A percentile compares a stretch with the other conserved stretches of the same genome.
Evolutionary conservation across 2,797 vertebrate genomes (phyloP).

Genomic region (Eremophila alpestris): DNA sequence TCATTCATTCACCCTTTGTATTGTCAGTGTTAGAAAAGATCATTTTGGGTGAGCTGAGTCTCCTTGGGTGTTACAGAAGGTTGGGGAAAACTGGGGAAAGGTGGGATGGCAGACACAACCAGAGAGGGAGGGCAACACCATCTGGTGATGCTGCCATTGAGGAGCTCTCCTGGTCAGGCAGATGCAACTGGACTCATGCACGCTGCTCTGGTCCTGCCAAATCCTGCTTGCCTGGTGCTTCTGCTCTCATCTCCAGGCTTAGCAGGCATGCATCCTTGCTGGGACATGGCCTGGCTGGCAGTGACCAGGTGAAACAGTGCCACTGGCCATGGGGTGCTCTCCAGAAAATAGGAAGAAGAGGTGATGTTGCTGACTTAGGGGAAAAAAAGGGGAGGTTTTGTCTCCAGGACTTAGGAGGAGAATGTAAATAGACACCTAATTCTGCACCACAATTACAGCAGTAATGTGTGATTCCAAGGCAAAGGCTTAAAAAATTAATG

Average conservation of each 20-base stretch:
- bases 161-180: background rate
- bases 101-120: rapidly evolving
- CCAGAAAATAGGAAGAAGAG: background rate
- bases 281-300: rapidly evolving
- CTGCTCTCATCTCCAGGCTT: background rate
- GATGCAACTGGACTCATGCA: background rate
- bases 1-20: no score
- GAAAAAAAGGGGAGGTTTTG: background rate
- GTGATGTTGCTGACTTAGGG: background rate
- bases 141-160: background rate
- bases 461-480: background rate
- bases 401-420: background rate
- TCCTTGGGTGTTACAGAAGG: background rate
- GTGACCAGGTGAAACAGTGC: rapidly evolving
- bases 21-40: background rate
- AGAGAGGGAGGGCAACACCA: background rate
- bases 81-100: background rate
- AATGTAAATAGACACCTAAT: slow-evolving; percentile 33
- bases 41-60: rapidly evolving
- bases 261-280: rapidly evolving
- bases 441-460: background rate
- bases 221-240: background rate
- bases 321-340: background rate
- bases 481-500: slow-evolving; percentile 57
- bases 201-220: background rate